A percentile compares a stretch with the other conserved stretches of the same genome.
These are phyloP conservation scores for Fratercula arctica DNA, from an alignment of 2,797 vertebrate genomes.

Conservation along the genomic window DNA sequence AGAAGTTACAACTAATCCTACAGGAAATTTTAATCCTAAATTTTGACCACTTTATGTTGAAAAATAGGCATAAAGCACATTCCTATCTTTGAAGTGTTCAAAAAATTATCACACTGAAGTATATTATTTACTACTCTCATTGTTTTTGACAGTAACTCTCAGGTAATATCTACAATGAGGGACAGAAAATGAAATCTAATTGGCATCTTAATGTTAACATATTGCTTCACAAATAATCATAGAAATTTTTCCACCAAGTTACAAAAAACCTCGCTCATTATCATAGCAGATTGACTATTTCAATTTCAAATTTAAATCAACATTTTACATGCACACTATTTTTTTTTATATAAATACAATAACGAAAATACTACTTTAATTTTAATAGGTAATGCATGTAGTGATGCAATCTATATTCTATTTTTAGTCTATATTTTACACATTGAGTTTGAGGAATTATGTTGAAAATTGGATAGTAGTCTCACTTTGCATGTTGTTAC, in stretches of 20 bases:
- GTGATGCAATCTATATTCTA: not conserved
- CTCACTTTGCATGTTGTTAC: not conserved
- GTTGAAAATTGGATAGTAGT: not conserved
- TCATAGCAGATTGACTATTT: not conserved
- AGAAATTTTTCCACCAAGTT: not conserved
- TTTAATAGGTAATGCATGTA: not conserved
- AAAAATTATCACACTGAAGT: not conserved
- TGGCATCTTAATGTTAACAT: not conserved
- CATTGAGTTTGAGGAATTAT: not conserved
- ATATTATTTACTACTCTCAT: not conserved
- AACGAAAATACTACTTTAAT: not conserved
- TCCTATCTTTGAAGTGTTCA: not conserved
- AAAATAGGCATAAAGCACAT: not conserved
- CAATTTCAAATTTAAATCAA: not conserved
- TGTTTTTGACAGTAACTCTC: not conserved
- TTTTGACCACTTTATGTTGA: not conserved
- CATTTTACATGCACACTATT: fast-evolving
- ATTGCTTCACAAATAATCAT: not conserved
- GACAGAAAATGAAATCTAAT: not conserved
- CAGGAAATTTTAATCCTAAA: not conserved
- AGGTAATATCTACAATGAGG: not conserved
- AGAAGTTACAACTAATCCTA: not conserved
- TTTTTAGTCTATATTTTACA: not conserved
- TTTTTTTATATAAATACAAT: not conserved
- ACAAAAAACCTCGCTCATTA: not conserved